Evolutionary conservation across 2,797 vertebrate genomes (phyloP).

Genomic region (Cetoscarus ocellatus): DNA sequence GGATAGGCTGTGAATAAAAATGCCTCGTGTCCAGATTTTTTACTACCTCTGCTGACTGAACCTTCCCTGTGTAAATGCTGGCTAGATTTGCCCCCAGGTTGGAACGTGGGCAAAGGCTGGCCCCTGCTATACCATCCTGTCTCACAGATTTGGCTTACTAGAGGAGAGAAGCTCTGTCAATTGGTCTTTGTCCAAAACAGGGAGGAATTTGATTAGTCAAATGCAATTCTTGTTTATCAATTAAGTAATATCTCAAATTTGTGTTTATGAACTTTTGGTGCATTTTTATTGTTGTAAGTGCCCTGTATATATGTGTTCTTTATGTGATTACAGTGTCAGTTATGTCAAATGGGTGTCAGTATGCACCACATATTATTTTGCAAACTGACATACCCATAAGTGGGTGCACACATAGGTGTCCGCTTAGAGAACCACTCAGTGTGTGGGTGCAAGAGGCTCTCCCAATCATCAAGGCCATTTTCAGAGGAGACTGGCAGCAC

Average conservation of each 20-base stretch:
- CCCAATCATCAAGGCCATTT: conserved; percentile 82
- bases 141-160: conserved; percentile 17
- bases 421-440: conserved; percentile 52
- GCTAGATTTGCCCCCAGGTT: conserved; percentile 43
- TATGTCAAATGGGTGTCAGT: conserved; percentile 70
- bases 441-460: conserved; percentile 73
- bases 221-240: conserved; percentile 10
- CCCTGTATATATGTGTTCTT: conserved; percentile 30
- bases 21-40: conserved; percentile 67
- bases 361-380: conserved; percentile 69
- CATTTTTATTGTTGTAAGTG: conserved; percentile 15
- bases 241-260: neutral
- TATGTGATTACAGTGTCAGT: conserved; percentile 59
- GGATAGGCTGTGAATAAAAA: conserved; percentile 72
- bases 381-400: conserved; percentile 63
- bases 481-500: conserved; percentile 73
- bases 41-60: conserved; percentile 57
- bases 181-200: conserved; percentile 8
- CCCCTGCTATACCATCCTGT: conserved; percentile 41
- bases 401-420: conserved; percentile 74
- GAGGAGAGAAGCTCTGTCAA: conserved; percentile 13
- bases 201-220: conserved; percentile 17
- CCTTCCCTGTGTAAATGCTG: conserved; percentile 51
- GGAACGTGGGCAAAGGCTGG: conserved; percentile 43
- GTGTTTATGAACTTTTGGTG: conserved; percentile 4